phyloP scores from a whole-genome alignment of 2,888 invertebrate genomes.

The Ectemnius cavifrons region DNA sequence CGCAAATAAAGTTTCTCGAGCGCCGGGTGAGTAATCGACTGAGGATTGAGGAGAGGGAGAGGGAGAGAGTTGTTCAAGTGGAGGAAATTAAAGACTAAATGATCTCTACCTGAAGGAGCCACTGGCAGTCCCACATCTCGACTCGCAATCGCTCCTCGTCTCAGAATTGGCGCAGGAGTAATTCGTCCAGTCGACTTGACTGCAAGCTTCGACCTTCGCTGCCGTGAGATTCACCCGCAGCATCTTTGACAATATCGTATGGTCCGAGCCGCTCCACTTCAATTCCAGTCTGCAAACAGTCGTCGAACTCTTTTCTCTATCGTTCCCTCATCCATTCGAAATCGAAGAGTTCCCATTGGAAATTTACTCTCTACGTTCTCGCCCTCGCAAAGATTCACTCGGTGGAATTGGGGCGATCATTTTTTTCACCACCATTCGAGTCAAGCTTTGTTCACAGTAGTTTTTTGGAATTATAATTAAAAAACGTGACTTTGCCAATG shows the following conservation, averaged over 20 bases:
- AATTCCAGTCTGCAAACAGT: constrained; percentile 74
- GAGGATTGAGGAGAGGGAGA: background rate
- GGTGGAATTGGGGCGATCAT: background rate
- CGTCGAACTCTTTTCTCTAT: too few relatives aligned
- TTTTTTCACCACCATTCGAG: background rate
- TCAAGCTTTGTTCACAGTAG: background rate
- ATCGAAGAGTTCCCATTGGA: too few relatives aligned
- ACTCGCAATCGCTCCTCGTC: constrained; percentile 79
- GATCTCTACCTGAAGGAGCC: constrained; percentile 71
- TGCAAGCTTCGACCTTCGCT: constrained; percentile 66
- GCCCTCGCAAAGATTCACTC: too few relatives aligned
- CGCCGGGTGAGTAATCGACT: background rate
- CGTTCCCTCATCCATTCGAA: too few relatives aligned
- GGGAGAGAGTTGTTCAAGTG: background rate
- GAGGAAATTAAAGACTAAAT: background rate
- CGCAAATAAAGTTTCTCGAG: background rate
- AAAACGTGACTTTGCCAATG: too few relatives aligned
- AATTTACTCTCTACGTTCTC: too few relatives aligned
- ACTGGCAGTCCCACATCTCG: constrained; percentile 80
- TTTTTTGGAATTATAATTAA: too few relatives aligned
- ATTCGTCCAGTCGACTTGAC: constrained; percentile 62
- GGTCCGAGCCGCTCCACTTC: constrained; percentile 74
- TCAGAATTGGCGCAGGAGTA: constrained; percentile 79
- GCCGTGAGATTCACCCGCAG: constrained; percentile 70
- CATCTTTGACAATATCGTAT: constrained; percentile 46